phyloP scores from a whole-genome alignment of 2,888 invertebrate genomes.

The Physocephala rufipes region DNA sequence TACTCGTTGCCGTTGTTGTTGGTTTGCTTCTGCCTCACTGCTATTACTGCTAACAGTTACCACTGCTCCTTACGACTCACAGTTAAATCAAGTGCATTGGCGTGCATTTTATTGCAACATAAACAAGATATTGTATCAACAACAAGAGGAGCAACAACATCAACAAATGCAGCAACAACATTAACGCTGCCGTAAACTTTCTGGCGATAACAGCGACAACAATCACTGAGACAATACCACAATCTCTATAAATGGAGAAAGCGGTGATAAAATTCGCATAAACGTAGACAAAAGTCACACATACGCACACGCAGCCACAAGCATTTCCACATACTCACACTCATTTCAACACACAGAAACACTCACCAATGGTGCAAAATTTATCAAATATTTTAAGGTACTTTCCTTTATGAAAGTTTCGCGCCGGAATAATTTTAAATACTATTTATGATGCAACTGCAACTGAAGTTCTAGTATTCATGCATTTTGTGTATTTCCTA shows the following conservation, averaged over 20 bases:
- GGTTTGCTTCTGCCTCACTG: too few relatives aligned
- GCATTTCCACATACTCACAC: neutral
- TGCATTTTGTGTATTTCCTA: too few relatives aligned
- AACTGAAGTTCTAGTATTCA: too few relatives aligned
- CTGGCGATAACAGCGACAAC: neutral
- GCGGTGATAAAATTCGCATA: neutral
- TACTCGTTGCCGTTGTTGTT: neutral
- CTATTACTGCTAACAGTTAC: neutral
- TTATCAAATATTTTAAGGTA: too few relatives aligned
- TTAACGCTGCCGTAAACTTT: too few relatives aligned
- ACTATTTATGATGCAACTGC: too few relatives aligned
- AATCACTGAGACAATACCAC: neutral
- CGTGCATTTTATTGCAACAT: constrained; percentile 29
- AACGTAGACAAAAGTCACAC: neutral
- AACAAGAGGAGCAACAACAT: constrained; percentile 6
- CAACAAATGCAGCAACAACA: neutral
- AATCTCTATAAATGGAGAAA: neutral
- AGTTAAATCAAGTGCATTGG: constrained; percentile 30
- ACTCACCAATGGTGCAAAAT: too few relatives aligned
- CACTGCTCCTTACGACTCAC: too few relatives aligned
- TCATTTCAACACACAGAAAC: neutral
- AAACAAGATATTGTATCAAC: constrained; percentile 7
- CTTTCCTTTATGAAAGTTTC: too few relatives aligned
- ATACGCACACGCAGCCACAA: neutral
- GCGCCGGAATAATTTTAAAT: too few relatives aligned